A percentile compares a stretch with the other conserved stretches of the same genome.
phyloP scores from a whole-genome alignment of 2,113 vertebrate species.

The Herpetotheres cachinnans region DNA sequence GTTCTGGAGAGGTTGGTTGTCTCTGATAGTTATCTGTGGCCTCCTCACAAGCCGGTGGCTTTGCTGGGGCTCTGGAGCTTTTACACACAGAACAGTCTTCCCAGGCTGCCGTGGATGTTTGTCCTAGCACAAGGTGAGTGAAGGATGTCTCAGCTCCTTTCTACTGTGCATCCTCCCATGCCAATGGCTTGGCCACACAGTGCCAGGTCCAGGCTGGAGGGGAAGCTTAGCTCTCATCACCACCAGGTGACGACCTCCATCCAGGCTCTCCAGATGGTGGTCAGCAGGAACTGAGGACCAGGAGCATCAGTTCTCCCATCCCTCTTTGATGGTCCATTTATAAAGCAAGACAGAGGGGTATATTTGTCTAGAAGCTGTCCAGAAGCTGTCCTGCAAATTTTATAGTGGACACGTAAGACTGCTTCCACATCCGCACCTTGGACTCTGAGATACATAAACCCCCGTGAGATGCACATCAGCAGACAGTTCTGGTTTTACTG shows the following conservation, averaged over 20 bases:
- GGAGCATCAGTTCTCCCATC: neutral
- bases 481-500: neutral
- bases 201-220: neutral
- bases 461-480: neutral
- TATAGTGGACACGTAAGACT: neutral
- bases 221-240: neutral
- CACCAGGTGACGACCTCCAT: neutral
- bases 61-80: neutral
- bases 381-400: neutral
- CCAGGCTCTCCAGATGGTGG: neutral
- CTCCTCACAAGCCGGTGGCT: neutral
- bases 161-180: neutral
- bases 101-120: fast-evolving
- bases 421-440: neutral
- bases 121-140: neutral
- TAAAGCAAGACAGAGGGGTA: neutral
- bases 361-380: neutral
- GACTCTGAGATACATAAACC: neutral
- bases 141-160: neutral
- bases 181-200: neutral
- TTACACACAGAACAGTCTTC: neutral
- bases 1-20: neutral
- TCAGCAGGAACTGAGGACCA: neutral
- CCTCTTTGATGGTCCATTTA: neutral
- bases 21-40: fast-evolving